Evolutionary conservation across 2,113 vertebrate species (phyloP), one percentile per base, ranked within the genome.

Genomic region (Galemys pyrenaicus): DNA sequence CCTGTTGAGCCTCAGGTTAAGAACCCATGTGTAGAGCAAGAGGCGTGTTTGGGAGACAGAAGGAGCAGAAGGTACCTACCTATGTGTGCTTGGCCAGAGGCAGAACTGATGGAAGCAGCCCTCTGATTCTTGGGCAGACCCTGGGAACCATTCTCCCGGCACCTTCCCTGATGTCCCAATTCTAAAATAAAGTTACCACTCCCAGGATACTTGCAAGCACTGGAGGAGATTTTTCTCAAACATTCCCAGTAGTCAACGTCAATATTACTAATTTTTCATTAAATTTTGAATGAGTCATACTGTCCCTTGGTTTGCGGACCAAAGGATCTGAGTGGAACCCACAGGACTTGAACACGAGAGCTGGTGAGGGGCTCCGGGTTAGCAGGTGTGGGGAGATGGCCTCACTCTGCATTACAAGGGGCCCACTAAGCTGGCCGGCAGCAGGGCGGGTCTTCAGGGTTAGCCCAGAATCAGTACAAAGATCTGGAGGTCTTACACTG

Each of bases 301-400:
- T 41, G 41, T 24, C 0, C 0, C 49, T n/a, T 6, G 5, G 17
- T 35, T n/a, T n/a, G 49, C 26, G 35, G 79, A 32, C 19, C 19
- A 7, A 3, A 32, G 6, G 65, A 22, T 28, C 30, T 28, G 73
- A 91, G 19, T 0, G n/a, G 6, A 75, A 16, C 32, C 17, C 4
- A 0, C 5, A 28, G 49, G 24, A 54, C 0, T 0, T 9, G 1
- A 5, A 44, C 10, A 6, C 4, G 20, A 26, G 20, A 22, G n/a
- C 28, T 8, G 35, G 44, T 8, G 58, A 24, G 12, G 35, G 49
- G 6, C 20, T 44, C 6, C 17, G 68, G 13, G 41, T 22, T 0
- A 32, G 58, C 28, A 46, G 41, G 12, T 20, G 15, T 17, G 26
- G 51, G 35, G 35, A 68, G 39, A 39, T 0, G 2, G 49, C 37